Evolutionary conservation across 1,140 invertebrate genomes (phyloP).

Genomic region (Trachymyrmex cornetzi): DNA sequence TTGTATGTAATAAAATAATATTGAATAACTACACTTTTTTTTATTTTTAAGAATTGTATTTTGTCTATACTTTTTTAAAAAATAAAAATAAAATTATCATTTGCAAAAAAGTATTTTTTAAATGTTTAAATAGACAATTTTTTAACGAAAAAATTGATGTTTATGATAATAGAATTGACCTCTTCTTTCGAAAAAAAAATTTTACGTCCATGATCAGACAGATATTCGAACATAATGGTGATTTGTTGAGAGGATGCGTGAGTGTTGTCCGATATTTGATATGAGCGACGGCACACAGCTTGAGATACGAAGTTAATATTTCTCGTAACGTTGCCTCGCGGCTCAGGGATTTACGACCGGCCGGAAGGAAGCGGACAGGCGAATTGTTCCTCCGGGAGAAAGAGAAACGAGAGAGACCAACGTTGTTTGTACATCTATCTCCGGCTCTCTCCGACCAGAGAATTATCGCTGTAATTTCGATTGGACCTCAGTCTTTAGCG

Average conservation of each 20-base stretch:
- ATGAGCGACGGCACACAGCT: background rate
- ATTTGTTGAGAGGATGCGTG: background rate
- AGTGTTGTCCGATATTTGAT: background rate
- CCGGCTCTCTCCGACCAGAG: constrained; percentile 25
- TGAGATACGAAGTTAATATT: constrained; percentile 58
- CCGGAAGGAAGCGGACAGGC: constrained; percentile 42
- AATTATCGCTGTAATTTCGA: constrained; percentile 46
- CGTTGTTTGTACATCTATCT: constrained; percentile 47
- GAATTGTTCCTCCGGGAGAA: constrained; percentile 42
- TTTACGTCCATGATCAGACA: no score
- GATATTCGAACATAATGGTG: no score
- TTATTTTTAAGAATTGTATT: no score
- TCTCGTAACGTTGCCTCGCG: constrained; percentile 17
- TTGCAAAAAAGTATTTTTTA: no score
- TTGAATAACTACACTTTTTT: no score
- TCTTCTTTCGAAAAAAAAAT: no score
- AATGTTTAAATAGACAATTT: no score
- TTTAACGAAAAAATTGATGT: no score
- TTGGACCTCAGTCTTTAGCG: constrained; percentile 33
- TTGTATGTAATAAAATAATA: no score
- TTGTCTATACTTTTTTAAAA: no score
- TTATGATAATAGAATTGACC: no score
- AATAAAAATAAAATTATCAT: no score
- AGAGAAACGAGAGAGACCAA: constrained; percentile 35
- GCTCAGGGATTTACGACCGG: constrained; percentile 44